These are phyloP conservation scores for Pocota personata DNA, from an alignment of 2,888 invertebrate species.

Conservation along the genomic window DNA sequence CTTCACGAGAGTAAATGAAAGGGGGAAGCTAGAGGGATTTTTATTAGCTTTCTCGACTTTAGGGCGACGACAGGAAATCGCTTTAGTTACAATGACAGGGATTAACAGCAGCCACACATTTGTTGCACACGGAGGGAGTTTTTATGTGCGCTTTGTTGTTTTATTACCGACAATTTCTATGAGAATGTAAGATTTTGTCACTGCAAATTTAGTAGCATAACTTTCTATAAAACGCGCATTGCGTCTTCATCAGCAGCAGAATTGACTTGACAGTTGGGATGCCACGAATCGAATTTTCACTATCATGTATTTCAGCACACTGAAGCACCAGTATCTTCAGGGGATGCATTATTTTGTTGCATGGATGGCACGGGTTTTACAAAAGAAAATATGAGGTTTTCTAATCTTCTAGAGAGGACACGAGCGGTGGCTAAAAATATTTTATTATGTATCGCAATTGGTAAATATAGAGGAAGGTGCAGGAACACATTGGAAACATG, in stretches of 20 bases:
- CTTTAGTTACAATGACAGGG: conserved; percentile 22
- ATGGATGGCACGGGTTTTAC: no score
- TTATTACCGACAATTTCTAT: conserved; percentile 5
- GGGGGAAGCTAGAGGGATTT: conserved; percentile 6
- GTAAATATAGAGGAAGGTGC: no score
- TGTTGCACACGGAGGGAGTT: conserved; percentile 13
- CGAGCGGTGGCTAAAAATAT: no score
- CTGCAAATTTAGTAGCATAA: not conserved
- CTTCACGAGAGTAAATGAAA: conserved; percentile 1
- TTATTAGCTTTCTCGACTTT: conserved; percentile 50
- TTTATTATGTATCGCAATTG: no score
- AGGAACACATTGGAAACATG: no score
- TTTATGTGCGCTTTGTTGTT: conserved; percentile 7
- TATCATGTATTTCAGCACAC: not conserved
- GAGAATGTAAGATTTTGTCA: not conserved
- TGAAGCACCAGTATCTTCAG: no score
- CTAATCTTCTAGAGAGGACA: no score
- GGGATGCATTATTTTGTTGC: no score
- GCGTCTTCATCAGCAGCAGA: no score
- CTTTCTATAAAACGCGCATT: not conserved
- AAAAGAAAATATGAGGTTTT: no score
- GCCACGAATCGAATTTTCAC: not conserved
- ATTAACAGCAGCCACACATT: conserved; percentile 1
- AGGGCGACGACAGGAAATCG: not conserved
- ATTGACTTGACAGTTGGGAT: not conserved